Evolutionary conservation across 2,888 invertebrate species (phyloP).

Genomic region (Conomelus anceps): DNA sequence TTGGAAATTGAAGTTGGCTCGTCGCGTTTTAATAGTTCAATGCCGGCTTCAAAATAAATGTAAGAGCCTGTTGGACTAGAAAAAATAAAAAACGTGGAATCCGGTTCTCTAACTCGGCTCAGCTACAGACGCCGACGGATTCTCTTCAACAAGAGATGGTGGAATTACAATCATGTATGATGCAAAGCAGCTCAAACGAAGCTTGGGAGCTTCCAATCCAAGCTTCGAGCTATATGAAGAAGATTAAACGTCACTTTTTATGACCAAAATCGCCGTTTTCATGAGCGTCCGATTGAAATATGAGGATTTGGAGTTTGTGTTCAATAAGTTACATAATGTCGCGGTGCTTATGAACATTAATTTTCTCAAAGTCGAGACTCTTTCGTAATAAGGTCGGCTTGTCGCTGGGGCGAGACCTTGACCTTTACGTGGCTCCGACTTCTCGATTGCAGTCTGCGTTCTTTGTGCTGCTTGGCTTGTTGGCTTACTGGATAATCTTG

Average conservation of each 20-base stretch:
- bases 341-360: neutral
- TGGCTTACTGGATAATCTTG: neutral
- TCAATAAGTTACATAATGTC: neutral
- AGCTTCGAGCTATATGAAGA: no score
- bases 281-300: neutral
- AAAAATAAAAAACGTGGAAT: neutral
- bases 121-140: neutral
- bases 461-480: no score
- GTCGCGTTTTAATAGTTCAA: neutral
- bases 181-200: neutral
- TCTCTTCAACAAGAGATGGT: neutral
- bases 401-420: neutral
- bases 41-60: neutral
- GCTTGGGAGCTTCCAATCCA: neutral
- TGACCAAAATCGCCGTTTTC: neutral
- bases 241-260: neutral
- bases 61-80: neutral
- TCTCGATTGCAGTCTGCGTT: neutral
- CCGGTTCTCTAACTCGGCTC: neutral
- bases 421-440: neutral
- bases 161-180: neutral
- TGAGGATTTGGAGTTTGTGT: neutral
- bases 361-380: neutral
- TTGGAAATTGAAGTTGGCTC: neutral
- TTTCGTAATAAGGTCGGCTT: neutral